A percentile compares a stretch with the other conserved stretches of the same genome.
phyloP scores from a whole-genome alignment of 2,797 vertebrate genomes.

The Bovichtus diacanthus region DNA sequence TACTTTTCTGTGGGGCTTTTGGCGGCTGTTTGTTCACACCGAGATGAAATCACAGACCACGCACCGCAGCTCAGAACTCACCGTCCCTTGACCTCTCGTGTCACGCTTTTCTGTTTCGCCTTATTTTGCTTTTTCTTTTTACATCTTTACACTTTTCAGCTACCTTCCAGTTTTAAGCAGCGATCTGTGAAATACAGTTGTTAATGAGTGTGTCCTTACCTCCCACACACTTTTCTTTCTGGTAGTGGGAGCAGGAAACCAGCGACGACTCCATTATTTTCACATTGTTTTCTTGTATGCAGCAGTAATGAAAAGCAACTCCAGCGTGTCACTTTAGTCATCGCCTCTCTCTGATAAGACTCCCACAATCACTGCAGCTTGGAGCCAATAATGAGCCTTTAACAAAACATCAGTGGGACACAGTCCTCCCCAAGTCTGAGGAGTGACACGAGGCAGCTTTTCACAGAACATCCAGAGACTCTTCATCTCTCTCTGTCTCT shows the following conservation, averaged over 20 bases:
- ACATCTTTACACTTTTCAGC: neutral
- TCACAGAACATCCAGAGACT: slow-evolving; percentile 27
- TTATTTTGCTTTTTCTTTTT: slow-evolving; percentile 2
- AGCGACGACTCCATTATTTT: neutral
- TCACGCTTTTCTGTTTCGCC: neutral
- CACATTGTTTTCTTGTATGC: neutral
- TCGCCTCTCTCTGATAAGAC: slow-evolving; percentile 9
- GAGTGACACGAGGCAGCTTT: slow-evolving; percentile 21
- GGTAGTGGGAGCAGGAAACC: neutral
- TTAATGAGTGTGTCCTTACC: neutral
- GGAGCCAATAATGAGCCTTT: slow-evolving; percentile 39
- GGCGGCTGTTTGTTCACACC: neutral
- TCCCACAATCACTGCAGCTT: slow-evolving; percentile 1
- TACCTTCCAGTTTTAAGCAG: neutral
- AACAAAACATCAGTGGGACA: slow-evolving; percentile 25
- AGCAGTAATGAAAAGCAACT: slow-evolving; percentile 2
- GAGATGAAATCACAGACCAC: neutral
- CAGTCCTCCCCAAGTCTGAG: slow-evolving; percentile 10
- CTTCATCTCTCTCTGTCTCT: slow-evolving; percentile 17
- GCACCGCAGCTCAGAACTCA: slow-evolving; percentile 8
- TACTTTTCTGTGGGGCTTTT: slow-evolving; percentile 15
- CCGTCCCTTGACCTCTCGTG: slow-evolving; percentile 18
- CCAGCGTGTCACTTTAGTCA: neutral
- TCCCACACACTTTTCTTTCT: neutral
- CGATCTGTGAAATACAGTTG: neutral